Evolutionary conservation across 2,888 invertebrate species (phyloP).

Genomic region (Dicycla oo): DNA sequence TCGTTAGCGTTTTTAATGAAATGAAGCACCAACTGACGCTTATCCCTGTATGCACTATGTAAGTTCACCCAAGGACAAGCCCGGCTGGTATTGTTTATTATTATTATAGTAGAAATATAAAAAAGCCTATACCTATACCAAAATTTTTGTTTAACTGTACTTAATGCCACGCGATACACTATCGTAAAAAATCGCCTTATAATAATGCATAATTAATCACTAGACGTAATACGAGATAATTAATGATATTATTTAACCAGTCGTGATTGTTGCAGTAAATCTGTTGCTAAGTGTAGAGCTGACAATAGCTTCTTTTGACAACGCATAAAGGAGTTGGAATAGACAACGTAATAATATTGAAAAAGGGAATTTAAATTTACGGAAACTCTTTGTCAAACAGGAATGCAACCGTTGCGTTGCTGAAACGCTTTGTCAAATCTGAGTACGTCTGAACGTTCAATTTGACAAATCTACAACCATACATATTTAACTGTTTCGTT

Average conservation of each 20-base stretch:
- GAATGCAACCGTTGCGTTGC: slow-evolving; percentile 7
- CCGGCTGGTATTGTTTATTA: neutral
- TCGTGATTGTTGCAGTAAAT: slow-evolving; percentile 23
- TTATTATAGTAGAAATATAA: neutral
- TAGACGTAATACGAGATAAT: slow-evolving; percentile 25
- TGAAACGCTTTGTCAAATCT: slow-evolving; percentile 11
- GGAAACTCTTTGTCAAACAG: slow-evolving; percentile 4
- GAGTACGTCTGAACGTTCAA: neutral
- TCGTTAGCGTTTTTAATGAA: too few species aligned
- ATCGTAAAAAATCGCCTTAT: slow-evolving; percentile 20
- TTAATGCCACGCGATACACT: slow-evolving; percentile 5
- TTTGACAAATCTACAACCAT: neutral
- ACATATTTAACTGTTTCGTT: neutral
- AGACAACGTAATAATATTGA: neutral
- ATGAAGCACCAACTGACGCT: too few species aligned
- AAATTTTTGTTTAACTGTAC: neutral
- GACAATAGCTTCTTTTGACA: slow-evolving; percentile 6
- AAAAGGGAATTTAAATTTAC: neutral
- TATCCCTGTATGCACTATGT: too few species aligned
- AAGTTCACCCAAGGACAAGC: too few species aligned
- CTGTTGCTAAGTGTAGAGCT: slow-evolving; percentile 28
- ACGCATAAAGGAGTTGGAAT: neutral
- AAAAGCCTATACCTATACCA: neutral
- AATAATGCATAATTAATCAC: slow-evolving; percentile 23
- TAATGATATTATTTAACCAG: slow-evolving; percentile 33